Evolutionary conservation across 2,888 invertebrate genomes (phyloP).

Genomic region (Himalopsyche kuldschensis): DNA sequence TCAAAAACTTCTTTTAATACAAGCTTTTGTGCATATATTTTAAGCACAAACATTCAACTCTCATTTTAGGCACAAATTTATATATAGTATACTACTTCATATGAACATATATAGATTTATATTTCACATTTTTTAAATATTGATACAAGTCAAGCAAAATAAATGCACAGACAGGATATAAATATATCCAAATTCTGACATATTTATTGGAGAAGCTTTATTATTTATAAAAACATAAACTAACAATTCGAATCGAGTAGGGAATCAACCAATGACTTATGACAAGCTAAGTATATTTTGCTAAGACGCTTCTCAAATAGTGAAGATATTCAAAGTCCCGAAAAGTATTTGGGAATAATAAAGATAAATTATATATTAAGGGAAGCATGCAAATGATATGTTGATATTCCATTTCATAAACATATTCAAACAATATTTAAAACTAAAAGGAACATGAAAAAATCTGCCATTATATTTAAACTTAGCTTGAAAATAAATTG

Average conservation of each 20-base stretch:
- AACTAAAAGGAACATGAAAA: conserved; percentile 14
- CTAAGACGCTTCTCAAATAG: no score
- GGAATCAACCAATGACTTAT: no score
- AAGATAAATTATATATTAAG: not conserved
- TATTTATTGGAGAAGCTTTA: no score
- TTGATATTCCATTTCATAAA: not conserved
- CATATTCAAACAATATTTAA: not conserved
- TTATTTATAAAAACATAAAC: no score
- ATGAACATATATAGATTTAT: not conserved
- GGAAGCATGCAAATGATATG: not conserved
- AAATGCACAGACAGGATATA: conserved; percentile 45
- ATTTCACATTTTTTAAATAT: not conserved
- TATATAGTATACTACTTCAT: not conserved
- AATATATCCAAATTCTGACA: no score
- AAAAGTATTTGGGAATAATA: conserved; percentile 25
- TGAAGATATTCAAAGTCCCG: no score
- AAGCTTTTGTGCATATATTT: not conserved
- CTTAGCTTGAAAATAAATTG: no score
- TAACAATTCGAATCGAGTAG: no score
- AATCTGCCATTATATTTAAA: no score
- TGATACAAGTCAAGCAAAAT: conserved; percentile 42
- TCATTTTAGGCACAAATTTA: not conserved
- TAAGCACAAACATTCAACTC: not conserved
- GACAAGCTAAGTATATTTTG: no score
- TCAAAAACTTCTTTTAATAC: not conserved